Evolutionary conservation across 2,113 vertebrate genomes (phyloP), one percentile per base, ranked within the genome.

Genomic region (Ivindomyrus marchei): DNA sequence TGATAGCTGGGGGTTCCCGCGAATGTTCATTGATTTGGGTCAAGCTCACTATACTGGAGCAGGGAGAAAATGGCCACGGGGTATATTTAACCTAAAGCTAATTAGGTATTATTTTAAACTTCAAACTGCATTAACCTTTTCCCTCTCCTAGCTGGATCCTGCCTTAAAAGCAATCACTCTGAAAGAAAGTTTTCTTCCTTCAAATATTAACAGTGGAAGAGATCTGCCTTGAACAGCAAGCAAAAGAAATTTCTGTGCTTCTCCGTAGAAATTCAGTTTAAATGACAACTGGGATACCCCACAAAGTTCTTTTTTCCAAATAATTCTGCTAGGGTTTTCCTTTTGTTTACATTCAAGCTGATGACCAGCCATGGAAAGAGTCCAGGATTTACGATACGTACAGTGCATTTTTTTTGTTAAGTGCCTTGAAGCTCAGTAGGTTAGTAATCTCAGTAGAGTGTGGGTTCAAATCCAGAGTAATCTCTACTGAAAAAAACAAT

Each of bases 71-170:
- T 88, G 49, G 90, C 91, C 90, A 92, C 74, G 84, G 89, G 93
- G 90, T 91, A 62, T 91, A 90, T 90, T 92, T 93, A 92, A 92
- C 92, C 91, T 74, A 89, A 91, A 90, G 91, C 91, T 92, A 93
- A 93, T 92, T 91, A 91, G 90, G 88, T 92, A 93, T 92, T 91
- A 92, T 89, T 92, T 91, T 89, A 90, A 91, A 92, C 87, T 89
- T 91, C 86, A 92, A 90, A 91, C 77, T 66, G 88, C 77, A 93
- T 93, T 92, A 93, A 92, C 92, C 93, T 93, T 90, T 89, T 89
- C 50, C 66, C 52, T 92, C 89, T 93, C 91, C 90, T 87, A 86
- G 45, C 46, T 87, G 89, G 93, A 92, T 90, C 87, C 45, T 21
- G 89, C 21, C 88, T 21, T 84, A 39, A 90, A 89, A 66, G 84